Conservation (phyloP, 2,888 invertebrate genomes). For the Trachelus tabidus region DNA sequence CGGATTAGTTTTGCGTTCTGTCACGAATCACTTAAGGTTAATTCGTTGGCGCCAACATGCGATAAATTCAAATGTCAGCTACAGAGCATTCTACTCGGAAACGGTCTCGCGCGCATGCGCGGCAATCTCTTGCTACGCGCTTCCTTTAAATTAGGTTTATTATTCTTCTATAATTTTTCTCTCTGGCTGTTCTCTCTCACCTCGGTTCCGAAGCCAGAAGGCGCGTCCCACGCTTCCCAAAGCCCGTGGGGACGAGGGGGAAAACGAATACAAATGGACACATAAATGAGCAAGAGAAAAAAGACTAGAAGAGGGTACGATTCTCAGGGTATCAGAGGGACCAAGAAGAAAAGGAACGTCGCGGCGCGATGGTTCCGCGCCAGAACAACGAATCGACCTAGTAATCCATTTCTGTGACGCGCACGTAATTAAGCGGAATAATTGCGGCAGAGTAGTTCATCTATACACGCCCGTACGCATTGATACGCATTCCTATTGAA, state of each 20-base stretch:
- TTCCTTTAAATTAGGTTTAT: background rate
- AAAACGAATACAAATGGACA: background rate
- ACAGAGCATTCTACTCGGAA: background rate
- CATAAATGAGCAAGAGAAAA: background rate
- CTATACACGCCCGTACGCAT: background rate
- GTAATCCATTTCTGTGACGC: background rate
- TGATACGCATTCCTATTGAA: conserved; percentile 8
- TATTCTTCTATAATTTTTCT: background rate
- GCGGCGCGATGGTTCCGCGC: background rate
- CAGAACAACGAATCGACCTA: background rate
- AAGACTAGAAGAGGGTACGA: background rate
- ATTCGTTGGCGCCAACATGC: background rate
- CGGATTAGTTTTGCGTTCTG: background rate
- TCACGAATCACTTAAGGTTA: background rate
- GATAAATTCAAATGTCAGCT: background rate
- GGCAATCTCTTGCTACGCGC: background rate
- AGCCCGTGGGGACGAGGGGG: background rate
- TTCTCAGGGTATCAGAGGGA: background rate
- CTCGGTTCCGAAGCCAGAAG: background rate
- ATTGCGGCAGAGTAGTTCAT: background rate
- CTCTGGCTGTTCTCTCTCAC: background rate
- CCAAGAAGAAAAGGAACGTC: background rate
- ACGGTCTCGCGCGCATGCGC: background rate
- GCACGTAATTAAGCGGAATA: background rate
- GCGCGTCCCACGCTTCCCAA: too few species aligned